phyloP scores from a whole-genome alignment of 1,140 invertebrate genomes.

The Procambarus virginalis region DNA sequence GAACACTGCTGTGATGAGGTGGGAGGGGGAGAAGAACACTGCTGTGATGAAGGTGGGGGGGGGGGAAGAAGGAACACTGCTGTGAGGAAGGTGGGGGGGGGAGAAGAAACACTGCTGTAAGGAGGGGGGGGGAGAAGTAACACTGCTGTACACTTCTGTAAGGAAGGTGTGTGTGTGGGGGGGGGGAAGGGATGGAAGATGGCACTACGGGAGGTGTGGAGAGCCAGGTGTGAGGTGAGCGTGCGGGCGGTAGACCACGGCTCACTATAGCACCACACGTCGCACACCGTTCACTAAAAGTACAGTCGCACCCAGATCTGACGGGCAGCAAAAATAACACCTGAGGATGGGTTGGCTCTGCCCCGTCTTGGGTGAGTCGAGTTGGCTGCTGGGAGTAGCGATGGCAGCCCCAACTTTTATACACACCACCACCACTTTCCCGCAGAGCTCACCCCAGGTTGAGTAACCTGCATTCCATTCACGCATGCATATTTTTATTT shows the following conservation, averaged over 20 bases:
- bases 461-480: too few species aligned
- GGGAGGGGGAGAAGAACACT: neutral
- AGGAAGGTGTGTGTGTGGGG: too few species aligned
- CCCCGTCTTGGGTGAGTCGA: neutral
- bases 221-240: neutral
- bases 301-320: conserved; percentile 2
- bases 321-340: conserved; percentile 7
- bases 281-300: neutral
- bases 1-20: too few species aligned
- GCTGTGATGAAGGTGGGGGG: too few species aligned
- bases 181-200: neutral
- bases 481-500: too few species aligned
- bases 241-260: neutral
- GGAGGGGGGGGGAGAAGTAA: too few species aligned
- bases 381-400: neutral
- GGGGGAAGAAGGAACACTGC: neutral
- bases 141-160: too few species aligned
- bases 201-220: neutral
- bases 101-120: neutral
- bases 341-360: neutral
- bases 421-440: neutral
- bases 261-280: neutral
- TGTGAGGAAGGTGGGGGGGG: too few species aligned
- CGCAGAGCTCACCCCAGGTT: neutral
- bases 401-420: neutral